These are phyloP conservation scores for Torymus tubicola DNA, from an alignment of 2,888 invertebrate genomes.

Conservation along the genomic window DNA sequence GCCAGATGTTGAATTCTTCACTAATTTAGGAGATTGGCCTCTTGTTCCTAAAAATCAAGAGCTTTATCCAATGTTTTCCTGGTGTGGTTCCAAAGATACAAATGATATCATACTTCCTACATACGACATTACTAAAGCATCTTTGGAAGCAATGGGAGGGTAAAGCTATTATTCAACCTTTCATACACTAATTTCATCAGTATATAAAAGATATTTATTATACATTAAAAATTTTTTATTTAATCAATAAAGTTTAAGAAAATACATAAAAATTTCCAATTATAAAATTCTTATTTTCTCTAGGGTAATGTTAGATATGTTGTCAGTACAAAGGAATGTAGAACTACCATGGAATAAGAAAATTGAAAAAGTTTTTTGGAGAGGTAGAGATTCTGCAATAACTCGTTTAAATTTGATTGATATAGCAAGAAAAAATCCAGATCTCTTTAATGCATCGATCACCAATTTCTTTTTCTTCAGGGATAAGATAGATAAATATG, in stretches of 20 bases:
- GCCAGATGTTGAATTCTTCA: constrained; percentile 92
- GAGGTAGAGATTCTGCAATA: constrained; percentile 93
- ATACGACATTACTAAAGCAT: constrained; percentile 95
- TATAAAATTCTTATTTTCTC: neutral
- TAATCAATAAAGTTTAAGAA: too few relatives aligned
- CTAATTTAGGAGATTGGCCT: constrained; percentile 98
- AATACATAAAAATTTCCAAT: too few relatives aligned
- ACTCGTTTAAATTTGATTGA: constrained; percentile 90
- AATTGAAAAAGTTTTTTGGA: constrained; percentile 89
- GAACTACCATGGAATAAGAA: constrained; percentile 86
- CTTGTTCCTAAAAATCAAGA: constrained; percentile 80
- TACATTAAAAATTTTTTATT: too few relatives aligned
- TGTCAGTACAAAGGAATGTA: constrained; percentile 91
- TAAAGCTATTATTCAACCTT: constrained; percentile 69
- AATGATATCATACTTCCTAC: constrained; percentile 95
- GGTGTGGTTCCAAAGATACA: constrained; percentile 94
- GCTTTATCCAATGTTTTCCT: constrained; percentile 91
- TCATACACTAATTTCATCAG: too few relatives aligned
- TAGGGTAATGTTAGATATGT: constrained; percentile 91
- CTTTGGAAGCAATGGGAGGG: constrained; percentile 95
- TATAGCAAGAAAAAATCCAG: constrained; percentile 85
- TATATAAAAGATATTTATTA: too few relatives aligned
- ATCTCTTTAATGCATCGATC: constrained; percentile 92
- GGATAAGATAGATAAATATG: constrained; percentile 89
- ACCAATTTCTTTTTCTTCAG: constrained; percentile 98